Conservation (phyloP, 2,888 invertebrate species). For the Trachelus stipa region DNA sequence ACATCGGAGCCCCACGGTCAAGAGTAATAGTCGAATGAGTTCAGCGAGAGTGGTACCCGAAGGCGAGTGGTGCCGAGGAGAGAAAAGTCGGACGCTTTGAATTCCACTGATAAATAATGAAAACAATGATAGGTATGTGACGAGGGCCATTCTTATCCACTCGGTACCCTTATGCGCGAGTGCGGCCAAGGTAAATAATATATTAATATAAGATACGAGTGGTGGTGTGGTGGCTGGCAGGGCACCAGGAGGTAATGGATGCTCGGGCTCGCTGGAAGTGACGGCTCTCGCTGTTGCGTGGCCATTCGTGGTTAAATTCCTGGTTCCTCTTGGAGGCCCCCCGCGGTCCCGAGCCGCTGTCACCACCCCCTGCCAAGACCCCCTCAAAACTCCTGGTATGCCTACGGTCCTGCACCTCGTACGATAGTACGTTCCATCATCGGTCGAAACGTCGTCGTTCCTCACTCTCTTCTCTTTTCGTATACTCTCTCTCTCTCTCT, state of each 20-base stretch:
- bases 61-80: background rate
- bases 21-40: background rate
- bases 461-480: background rate
- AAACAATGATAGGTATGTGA: conserved; percentile 64
- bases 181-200: conserved; percentile 60
- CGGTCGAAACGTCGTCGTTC: conserved; percentile 15
- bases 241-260: conserved; percentile 67
- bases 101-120: conserved; percentile 51
- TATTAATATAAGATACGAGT: conserved; percentile 65
- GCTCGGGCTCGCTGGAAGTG: conserved; percentile 64
- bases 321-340: conserved; percentile 73
- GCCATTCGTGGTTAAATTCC: conserved; percentile 65
- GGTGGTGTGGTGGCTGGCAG: conserved; percentile 58
- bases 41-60: background rate
- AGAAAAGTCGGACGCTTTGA: conserved; percentile 1
- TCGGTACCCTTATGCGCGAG: conserved; percentile 19
- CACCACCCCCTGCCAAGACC: conserved; percentile 67
- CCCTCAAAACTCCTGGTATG: conserved; percentile 51
- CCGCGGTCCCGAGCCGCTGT: conserved; percentile 67
- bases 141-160: conserved; percentile 58
- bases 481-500: background rate
- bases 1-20: background rate
- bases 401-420: conserved; percentile 29
- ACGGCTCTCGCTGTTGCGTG: conserved; percentile 65
- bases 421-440: conserved; percentile 37